Evolutionary conservation across 2,113 vertebrate genomes (phyloP), one percentile per base, ranked within the genome.

Genomic region (Thinocorus orbignyianus): DNA sequence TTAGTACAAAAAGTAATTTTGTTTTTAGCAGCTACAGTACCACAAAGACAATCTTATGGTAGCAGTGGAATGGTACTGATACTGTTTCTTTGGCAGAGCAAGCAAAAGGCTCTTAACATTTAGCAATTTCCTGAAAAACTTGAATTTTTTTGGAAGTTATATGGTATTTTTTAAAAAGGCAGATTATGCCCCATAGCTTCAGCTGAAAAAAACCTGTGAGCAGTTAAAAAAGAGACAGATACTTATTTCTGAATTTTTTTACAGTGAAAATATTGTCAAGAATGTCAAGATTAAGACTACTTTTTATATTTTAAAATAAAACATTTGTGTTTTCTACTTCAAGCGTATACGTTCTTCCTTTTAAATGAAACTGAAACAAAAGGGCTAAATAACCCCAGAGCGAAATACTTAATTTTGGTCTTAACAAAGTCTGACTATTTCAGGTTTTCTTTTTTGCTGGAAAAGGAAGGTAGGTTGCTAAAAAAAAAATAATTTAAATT

Each of bases 1-100:
- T 93, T 54, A 78, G 33, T 92, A 48, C 84, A 94, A 91, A 92
- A 84, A 88, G 64, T 73, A n/a, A 95, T 96, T 74, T 86, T 93
- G 84, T 41, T 92, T 51, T 90, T 94, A 52, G 61, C 81, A 96
- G 72, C 84, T 92, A 96, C 61, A 91, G 35, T 90, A 60, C 69
- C 35, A 78, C 57, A 83, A 90, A 91, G 72, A 35, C 39, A 52
- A 16, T 62, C 76, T 79, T 92, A 48, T 20, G 54, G 48, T 65
- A 66, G 17, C 66, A 86, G 51, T 92, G 30, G 28, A 95, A 65
- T 68, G 28, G 33, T 15, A 79, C n/a, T 44, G 44, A 81, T 78
- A 83, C n/a, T 39, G 20, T 62, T 81, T 66, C n/a, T 74, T 62
- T 74, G 49, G 17, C 37, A 83, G 26, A 88, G 13, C 3, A 70